Evolutionary conservation across 2,113 vertebrate genomes (phyloP), one percentile per base, ranked within the genome.

Genomic region (Alces alces): DNA sequence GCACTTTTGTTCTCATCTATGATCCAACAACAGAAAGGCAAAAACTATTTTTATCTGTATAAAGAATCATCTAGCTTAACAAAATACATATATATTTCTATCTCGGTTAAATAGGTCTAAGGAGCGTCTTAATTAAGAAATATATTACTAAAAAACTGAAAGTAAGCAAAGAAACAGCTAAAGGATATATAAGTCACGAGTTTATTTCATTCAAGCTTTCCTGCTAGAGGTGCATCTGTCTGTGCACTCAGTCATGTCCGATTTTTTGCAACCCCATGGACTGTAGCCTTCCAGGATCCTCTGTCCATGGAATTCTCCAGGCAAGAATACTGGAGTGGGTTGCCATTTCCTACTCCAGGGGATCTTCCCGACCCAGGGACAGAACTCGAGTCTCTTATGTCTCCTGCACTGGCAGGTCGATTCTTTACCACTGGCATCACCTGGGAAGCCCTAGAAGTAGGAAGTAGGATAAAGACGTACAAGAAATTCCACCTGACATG

Each of bases 1-100:
- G 96, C 79, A 93, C 21, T 96, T 95, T 94, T 50, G 52, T 85
- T 85, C 57, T 93, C 79, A 98, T 11, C 28, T 84, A 94, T 23
- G 54, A 30, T 11, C 30, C 45, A 93, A 54, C 33, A 92, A 43
- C 36, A 52, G 58, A 95, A 93, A 76, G 39, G 84, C 15, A 21
- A 98, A 47, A 86, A 84, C 7, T 89, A 87, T 21, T 58, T 92
- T 90, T 60, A 88, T 43, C 70, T 96, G 15, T 89, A 93, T 14
- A 95, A 95, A 45, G 83, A 86, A 91, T 79, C 14, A 92, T 82
- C 64, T 78, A 86, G 39, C 50, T 96, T 95, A 95, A 94, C 21
- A 9, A 96, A 87, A 82, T 50, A 82, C 27, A 66, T 23, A 33
- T 25, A 86, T 60, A 86, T 66, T 57, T 89, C n/a, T 55, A 58